Conservation (phyloP, 2,113 vertebrate genomes). For the Terrapene triunguis region DNA sequence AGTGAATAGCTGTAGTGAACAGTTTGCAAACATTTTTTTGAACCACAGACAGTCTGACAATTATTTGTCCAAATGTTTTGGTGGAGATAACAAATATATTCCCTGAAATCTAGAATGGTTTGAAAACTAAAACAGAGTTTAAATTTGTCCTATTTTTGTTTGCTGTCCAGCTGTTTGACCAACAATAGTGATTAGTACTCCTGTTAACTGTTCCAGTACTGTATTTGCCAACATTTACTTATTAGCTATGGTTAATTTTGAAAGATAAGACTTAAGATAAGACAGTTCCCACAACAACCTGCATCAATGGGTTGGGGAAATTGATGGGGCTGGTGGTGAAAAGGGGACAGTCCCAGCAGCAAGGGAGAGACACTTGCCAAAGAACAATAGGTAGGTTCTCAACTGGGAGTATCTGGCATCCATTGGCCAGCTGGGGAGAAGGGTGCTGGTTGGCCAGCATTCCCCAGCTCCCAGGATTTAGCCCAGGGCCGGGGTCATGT, state of each 20-base stretch:
- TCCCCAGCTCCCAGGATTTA: not conserved
- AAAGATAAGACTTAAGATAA: not conserved
- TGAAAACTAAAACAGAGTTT: not conserved
- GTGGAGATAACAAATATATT: not conserved
- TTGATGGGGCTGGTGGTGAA: not conserved
- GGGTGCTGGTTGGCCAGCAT: not conserved
- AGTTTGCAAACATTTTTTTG: not conserved
- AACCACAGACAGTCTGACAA: not conserved
- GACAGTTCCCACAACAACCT: not conserved
- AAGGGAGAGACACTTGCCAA: not conserved
- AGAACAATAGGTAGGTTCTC: not conserved
- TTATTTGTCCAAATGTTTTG: not conserved
- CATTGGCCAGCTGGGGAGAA: not conserved
- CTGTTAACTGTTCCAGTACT: conserved; percentile 13
- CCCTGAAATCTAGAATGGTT: not conserved
- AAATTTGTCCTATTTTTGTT: not conserved
- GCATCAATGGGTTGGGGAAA: not conserved
- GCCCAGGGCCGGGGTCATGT: not conserved
- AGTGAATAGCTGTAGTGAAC: not conserved
- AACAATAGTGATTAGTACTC: not conserved
- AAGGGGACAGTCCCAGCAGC: not conserved
- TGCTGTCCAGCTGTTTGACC: not conserved
- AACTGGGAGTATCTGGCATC: not conserved
- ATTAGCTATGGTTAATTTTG: not conserved
- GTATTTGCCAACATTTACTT: not conserved